Evolutionary conservation across 2,888 invertebrate species (phyloP), one percentile per base, ranked within the genome.

Genomic region (Habroteleia sp.): DNA sequence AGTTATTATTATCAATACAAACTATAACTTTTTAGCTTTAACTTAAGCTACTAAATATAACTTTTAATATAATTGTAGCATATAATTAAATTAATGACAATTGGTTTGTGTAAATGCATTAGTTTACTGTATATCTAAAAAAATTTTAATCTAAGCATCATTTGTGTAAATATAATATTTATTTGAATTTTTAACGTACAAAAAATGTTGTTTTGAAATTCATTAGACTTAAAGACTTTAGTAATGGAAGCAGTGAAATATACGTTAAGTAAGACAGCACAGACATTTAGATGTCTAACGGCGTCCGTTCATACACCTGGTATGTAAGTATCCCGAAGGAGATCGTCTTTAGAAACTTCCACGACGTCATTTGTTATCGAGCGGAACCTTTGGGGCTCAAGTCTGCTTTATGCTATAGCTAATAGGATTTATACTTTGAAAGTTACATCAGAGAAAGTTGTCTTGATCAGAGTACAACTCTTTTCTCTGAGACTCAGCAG

Each of bases 401-500:
- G 65, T 41, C 54, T 44, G 25, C 62, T 54, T 27, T 25, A 29
- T 69, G 76, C 62, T 69, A 76, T 76, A 73, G 60, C 65, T 76
- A 68, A 76, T 65, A 60, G 73, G 73, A 76, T 76, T 76, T 76
- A 65, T 48, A 63, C 73, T 60, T 65, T 58, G 48, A 35, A 65
- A 74, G 58, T 60, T 52, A 52, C 52, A 46, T 52, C 52, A 42
- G 56, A n/a, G n/a, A 54, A 73, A 76, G 66, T 76, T 73, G 44
- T 35, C 52, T 52, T 52, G 69, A 63, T 60, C 52, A 41, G 16
- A 58, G 52, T 58, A 76, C 52, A 37, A 65, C 42, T 73, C 73
- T 66, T 65, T 60, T 50, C 29, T 50, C n/a, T n/a, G 29, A 72
- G 37, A 54, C 25, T 48, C 31, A 66, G 29, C 39, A 16, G 56